Evolutionary conservation across 2,888 invertebrate genomes (phyloP).

Genomic region (Patella depressa): DNA sequence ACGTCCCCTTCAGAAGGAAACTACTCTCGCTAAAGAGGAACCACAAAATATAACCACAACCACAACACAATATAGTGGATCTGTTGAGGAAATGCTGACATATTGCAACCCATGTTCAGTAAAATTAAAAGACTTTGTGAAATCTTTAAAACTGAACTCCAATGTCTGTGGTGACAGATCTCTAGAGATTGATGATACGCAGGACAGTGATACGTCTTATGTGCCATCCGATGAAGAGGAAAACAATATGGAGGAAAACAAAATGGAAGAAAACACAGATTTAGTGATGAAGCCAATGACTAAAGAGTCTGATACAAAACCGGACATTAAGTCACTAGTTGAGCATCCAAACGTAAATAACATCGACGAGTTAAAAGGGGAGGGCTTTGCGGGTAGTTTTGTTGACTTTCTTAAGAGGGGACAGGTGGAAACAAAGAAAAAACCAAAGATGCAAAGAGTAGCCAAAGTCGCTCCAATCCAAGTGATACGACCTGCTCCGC

Average conservation of each 20-base stretch:
- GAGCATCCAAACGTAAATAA: neutral
- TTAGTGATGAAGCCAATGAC: neutral
- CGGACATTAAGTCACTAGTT: too few relatives aligned
- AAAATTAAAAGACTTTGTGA: conserved; percentile 19
- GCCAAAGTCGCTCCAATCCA: neutral
- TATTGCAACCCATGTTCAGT: conserved; percentile 19
- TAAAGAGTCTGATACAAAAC: neutral
- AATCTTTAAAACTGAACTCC: neutral
- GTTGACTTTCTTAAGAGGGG: conserved; percentile 31
- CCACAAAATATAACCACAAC: too few relatives aligned
- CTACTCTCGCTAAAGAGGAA: too few relatives aligned
- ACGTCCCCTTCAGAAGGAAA: too few relatives aligned
- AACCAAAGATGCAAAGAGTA: neutral
- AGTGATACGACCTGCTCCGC: neutral
- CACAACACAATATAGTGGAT: neutral
- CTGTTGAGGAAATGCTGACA: conserved; percentile 8
- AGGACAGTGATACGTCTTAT: neutral
- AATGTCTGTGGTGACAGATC: neutral
- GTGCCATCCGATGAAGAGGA: conserved; percentile 1
- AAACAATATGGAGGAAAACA: neutral
- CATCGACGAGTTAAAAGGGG: conserved; percentile 14
- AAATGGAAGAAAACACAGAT: too few relatives aligned
- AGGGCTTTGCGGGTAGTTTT: conserved; percentile 33
- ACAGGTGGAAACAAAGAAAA: conserved; percentile 11
- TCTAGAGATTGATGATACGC: neutral